Base-by-base conservation (phyloP, 2,797 vertebrate species). In the Gouania willdenowi region DNA sequence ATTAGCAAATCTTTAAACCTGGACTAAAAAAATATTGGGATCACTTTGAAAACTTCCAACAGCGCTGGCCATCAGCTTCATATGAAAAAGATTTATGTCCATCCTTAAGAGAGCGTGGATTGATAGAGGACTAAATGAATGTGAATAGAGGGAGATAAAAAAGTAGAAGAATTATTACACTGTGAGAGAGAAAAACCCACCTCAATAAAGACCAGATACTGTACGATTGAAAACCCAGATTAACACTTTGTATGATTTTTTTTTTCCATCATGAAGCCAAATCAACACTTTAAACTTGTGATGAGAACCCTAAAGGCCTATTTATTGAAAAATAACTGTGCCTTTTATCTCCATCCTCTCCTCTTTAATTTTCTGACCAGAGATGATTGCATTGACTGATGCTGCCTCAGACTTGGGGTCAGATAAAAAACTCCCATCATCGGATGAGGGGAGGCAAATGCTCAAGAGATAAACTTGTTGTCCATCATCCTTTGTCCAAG, bases 321-420 rank as follows among this genome's bases (percentile, higher is more conserved):
- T 66, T 83, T 79, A 76, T 72, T 87, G 77, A 88, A 88, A 89
- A 88, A 88, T 85, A 85, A 71, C 81, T 64, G 62, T 56, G 48
- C 41, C 42, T 65, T 59, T 66, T 59, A 56, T 72, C 63, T 73
- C 54, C 56, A 58, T 55, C 59, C 46, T 61, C 41, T 46, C 38
- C 40, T 61, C 35, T 34, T 49, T 54, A 48, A 49, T 65, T 48
- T 43, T 46, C 47, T 18, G 50, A 63, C 52, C 55, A 47, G 42
- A 57, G 70, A 70, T 73, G 69, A 75, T 77, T 80, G 52, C 55
- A 73, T 65, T 74, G 72, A 76, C 45, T 33, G 32, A 61, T 59
- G 68, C 62, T 56, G 66, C 59, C 71, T 65, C 71, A 49, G 49
- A 68, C 66, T 71, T 53, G 41, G 45, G 44, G 60, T 60, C 64